These are phyloP conservation scores for Acrobasis repandana DNA, from an alignment of 2,888 invertebrate genomes.

Conservation along the genomic window DNA sequence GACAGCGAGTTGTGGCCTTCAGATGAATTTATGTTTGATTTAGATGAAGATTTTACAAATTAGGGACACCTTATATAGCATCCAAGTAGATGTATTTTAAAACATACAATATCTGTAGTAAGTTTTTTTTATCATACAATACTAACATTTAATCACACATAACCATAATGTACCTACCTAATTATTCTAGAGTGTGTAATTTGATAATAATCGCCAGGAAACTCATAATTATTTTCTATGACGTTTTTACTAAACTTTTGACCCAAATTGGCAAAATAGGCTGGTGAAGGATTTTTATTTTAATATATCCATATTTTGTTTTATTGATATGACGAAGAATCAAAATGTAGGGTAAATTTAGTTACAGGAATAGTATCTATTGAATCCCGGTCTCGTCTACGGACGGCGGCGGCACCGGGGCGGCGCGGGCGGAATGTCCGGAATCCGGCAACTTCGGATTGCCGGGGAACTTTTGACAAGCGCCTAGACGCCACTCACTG, in stretches of 20 bases:
- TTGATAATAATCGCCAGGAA: too few species aligned
- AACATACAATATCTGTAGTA: too few species aligned
- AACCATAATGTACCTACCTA: too few species aligned
- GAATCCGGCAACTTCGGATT: slow-evolving; percentile 44
- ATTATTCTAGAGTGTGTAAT: too few species aligned
- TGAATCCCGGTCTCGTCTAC: not conserved
- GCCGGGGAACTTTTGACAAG: slow-evolving; percentile 62
- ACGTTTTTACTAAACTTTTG: too few species aligned
- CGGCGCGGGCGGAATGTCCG: slow-evolving; percentile 37
- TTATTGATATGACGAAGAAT: not conserved
- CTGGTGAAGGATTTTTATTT: too few species aligned
- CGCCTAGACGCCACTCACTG: slow-evolving; percentile 50
- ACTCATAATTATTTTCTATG: too few species aligned
- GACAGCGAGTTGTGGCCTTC: not conserved
- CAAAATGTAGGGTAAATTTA: not conserved
- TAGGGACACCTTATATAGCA: too few species aligned
- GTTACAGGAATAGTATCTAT: not conserved
- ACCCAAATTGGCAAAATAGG: too few species aligned
- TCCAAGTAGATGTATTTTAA: too few species aligned
- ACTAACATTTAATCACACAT: too few species aligned
- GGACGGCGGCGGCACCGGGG: slow-evolving; percentile 25
- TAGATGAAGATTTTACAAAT: not conserved
- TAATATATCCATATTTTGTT: not conserved
- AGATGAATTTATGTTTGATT: not conserved
- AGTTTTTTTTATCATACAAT: too few species aligned